Percentiles rank a stretch among this genome's conserved stretches.
Evolutionary conservation across 2,888 invertebrate genomes (phyloP).

Genomic region (Onchidella celtica): DNA sequence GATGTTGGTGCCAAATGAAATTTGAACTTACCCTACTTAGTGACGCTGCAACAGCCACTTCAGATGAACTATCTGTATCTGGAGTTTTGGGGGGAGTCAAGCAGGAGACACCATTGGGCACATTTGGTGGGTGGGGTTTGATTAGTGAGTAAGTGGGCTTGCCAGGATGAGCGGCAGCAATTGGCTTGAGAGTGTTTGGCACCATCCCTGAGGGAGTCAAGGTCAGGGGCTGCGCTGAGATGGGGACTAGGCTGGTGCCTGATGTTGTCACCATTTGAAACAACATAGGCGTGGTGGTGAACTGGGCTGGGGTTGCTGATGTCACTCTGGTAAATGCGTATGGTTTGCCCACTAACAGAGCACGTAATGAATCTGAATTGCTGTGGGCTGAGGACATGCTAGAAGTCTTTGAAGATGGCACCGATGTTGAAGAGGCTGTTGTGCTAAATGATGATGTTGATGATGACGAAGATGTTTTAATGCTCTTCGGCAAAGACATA

Average conservation of each 20-base stretch:
- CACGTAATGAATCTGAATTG: slow-evolving; percentile 45
- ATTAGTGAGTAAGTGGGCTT: slow-evolving; percentile 38
- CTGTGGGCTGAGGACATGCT: neutral
- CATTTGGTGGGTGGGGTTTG: slow-evolving; percentile 31
- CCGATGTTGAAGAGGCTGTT: neutral
- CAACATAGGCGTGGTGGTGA: slow-evolving; percentile 39
- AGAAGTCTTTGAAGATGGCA: slow-evolving; percentile 29
- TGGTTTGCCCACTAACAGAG: slow-evolving; percentile 53
- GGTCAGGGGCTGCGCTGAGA: slow-evolving; percentile 38
- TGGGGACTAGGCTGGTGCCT: slow-evolving; percentile 39
- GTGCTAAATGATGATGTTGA: neutral
- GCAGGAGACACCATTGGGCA: slow-evolving; percentile 70
- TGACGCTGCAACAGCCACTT: slow-evolving; percentile 56
- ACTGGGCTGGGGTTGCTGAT: slow-evolving; percentile 26
- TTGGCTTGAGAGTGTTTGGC: slow-evolving; percentile 18
- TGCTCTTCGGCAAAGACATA: neutral
- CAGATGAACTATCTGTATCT: slow-evolving; percentile 62
- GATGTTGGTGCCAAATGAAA: no score
- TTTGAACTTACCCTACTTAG: slow-evolving; percentile 50
- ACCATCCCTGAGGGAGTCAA: slow-evolving; percentile 16
- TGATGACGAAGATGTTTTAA: neutral
- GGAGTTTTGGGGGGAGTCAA: slow-evolving; percentile 76
- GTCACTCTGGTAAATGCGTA: slow-evolving; percentile 31
- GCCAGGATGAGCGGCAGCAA: neutral
- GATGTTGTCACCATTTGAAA: slow-evolving; percentile 44